These are phyloP conservation scores for Spea bombifrons DNA, from an alignment of 2,113 vertebrate species.

Conservation along the genomic window DNA sequence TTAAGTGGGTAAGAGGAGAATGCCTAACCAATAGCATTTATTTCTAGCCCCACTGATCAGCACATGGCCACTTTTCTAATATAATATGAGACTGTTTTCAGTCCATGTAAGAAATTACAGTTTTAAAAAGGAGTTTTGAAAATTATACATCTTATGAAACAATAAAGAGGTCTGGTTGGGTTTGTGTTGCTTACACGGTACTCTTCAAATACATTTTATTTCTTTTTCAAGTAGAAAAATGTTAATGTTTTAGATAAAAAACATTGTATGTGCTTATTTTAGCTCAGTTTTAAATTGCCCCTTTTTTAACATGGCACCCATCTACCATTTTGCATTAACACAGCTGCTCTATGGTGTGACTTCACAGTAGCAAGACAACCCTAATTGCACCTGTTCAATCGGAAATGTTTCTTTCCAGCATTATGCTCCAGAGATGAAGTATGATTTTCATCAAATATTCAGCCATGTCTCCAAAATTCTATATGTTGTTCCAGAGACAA, in stretches of 20 bases:
- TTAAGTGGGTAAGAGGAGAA: too few species aligned
- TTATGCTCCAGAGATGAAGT: background rate
- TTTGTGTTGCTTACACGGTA: background rate
- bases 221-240: background rate
- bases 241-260: background rate
- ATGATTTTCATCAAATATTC: background rate
- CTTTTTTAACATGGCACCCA: background rate
- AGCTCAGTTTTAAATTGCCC: background rate
- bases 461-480: background rate
- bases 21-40: too few species aligned
- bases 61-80: too few species aligned
- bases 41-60: too few species aligned
- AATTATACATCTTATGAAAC: background rate
- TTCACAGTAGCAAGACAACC: background rate
- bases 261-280: background rate
- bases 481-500: constrained; percentile 4
- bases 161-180: background rate
- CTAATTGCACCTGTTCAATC: background rate
- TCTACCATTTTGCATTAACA: background rate
- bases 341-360: background rate
- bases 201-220: background rate
- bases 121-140: too few species aligned
- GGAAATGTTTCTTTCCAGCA: background rate
- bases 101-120: too few species aligned
- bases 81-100: too few species aligned